Percentiles rank a stretch among this genome's conserved stretches.
Conservation (phyloP, 2,113 vertebrate species). For the Arenaria interpres region DNA sequence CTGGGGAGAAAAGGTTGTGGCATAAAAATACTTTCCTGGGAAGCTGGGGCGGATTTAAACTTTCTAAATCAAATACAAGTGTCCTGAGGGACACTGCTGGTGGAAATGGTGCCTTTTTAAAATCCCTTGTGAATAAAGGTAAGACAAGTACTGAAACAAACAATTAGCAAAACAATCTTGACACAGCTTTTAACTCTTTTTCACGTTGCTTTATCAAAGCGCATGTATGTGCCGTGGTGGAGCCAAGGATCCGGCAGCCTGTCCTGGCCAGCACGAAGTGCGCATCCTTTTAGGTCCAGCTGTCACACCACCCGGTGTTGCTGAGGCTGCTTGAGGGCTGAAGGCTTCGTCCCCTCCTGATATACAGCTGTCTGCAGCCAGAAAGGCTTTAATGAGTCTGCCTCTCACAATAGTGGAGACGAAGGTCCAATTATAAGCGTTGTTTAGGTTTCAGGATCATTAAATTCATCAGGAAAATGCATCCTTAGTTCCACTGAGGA, state of each 20-base stretch:
- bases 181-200: background rate
- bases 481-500: background rate
- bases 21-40: background rate
- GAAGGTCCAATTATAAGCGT: background rate
- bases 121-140: background rate
- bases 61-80: background rate
- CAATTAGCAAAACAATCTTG: background rate
- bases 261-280: fast-evolving
- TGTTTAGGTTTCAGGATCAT: slow-evolving; percentile 28
- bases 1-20: background rate
- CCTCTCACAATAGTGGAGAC: background rate
- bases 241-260: background rate
- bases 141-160: background rate
- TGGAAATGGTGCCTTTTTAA: background rate
- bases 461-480: slow-evolving; percentile 6
- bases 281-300: background rate
- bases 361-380: background rate
- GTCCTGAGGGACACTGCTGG: background rate
- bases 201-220: background rate
- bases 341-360: background rate
- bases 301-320: fast-evolving
- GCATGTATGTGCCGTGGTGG: fast-evolving
- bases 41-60: background rate
- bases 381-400: slow-evolving; percentile 5
- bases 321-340: background rate